Conservation (phyloP, 92 coral and sea anemone species). For the Phenganax marumi region DNA sequence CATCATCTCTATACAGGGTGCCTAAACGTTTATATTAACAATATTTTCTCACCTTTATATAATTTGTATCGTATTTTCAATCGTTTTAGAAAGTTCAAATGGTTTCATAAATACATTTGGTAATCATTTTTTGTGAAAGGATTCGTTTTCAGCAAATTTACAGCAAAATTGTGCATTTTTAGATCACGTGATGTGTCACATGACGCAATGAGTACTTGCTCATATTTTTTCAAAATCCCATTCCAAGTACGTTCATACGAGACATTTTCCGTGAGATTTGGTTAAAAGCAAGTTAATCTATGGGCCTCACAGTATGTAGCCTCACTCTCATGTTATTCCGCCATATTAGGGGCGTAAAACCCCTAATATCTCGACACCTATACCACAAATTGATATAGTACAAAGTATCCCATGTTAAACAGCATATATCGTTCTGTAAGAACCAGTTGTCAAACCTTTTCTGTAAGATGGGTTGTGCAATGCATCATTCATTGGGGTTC, state of each 20-base stretch:
- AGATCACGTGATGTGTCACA: neutral
- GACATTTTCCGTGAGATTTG: conserved; percentile 3
- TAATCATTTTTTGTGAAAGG: no score
- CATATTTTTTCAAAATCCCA: neutral
- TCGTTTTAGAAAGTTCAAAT: no score
- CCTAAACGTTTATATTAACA: no score
- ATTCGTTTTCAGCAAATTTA: neutral
- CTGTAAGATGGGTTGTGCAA: neutral
- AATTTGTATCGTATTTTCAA: no score
- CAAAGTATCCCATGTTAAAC: conserved; percentile 20
- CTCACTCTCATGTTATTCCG: conserved; percentile 8
- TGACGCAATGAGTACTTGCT: neutral
- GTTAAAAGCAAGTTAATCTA: conserved; percentile 5
- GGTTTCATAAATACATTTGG: no score
- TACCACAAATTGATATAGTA: conserved; percentile 15
- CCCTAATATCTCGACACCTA: conserved; percentile 10
- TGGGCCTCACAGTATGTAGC: conserved; percentile 2
- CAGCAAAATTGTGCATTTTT: neutral
- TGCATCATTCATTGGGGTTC: neutral
- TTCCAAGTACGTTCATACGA: neutral
- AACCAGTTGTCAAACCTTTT: conserved; percentile 3
- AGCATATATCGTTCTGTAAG: conserved; percentile 14
- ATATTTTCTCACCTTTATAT: no score
- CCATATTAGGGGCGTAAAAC: neutral
- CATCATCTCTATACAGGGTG: no score